Percentiles rank a stretch among this genome's conserved stretches.
These are phyloP conservation scores for Meloe dianella DNA, from an alignment of 2,888 invertebrate species.

Conservation along the genomic window DNA sequence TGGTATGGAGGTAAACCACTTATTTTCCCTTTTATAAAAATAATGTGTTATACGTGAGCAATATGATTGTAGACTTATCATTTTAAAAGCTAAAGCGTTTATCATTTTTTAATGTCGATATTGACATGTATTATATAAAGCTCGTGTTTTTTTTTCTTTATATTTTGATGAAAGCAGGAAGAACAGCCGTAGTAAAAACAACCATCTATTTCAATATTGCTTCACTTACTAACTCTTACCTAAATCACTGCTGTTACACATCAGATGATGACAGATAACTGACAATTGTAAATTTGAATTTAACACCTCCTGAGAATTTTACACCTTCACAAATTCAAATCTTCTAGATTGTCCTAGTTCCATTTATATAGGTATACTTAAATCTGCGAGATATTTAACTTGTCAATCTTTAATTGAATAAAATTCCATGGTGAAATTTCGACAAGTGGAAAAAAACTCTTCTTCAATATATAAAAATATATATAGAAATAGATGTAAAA, in stretches of 20 bases:
- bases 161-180: neutral
- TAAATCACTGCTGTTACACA: neutral
- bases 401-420: neutral
- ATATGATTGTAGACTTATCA: slow-evolving; percentile 30
- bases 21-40: slow-evolving; percentile 24
- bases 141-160: neutral
- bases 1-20: slow-evolving; percentile 33
- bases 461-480: too few relatives aligned
- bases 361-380: neutral
- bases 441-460: neutral
- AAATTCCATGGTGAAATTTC: neutral
- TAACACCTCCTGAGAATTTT: neutral
- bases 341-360: neutral
- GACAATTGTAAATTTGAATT: neutral
- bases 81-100: slow-evolving; percentile 30
- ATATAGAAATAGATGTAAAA: too few relatives aligned
- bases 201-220: slow-evolving; percentile 30
- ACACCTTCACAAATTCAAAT: neutral
- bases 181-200: slow-evolving; percentile 17
- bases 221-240: slow-evolving; percentile 5
- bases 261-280: neutral
- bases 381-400: neutral
- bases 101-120: slow-evolving; percentile 31
- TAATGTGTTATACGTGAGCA: slow-evolving; percentile 31
- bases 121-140: slow-evolving; percentile 20